Evolutionary conservation across 2,888 invertebrate species (phyloP), one percentile per base, ranked within the genome.

Genomic region (Diadegma fenestrale): DNA sequence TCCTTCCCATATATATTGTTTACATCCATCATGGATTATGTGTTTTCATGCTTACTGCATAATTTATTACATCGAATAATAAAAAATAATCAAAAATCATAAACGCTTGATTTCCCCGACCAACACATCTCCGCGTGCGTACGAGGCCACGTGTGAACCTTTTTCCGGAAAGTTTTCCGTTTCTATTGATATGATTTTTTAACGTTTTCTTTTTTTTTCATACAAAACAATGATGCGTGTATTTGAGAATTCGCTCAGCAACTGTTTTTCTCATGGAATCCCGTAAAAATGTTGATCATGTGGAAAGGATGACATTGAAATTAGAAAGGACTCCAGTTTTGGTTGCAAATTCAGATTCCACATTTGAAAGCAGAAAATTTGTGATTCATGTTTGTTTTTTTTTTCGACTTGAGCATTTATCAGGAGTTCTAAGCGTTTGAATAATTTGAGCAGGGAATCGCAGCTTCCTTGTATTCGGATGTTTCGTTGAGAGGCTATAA

Each of bases 11-110:
- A 3, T 48, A 48, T 61, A 51, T 69, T 69, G 43, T 58, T 37
- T 63, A 61, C 77, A 43, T 68, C 71, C 61, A 58, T 63, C 69
- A 72, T 41, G n/a, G 45, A 80, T 71, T 68, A 58, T 45, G 54
- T 33, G 64, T 51, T 64, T 19, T 51, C 19, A 54, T 41, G 41
- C n/a, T 37, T 51, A 22, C 22, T 41, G 37, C 14, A 58, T 75
- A 33, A 43, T 75, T 61, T n/a, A 58, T 61, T 26, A 5, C 19
- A 26, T 22, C 10, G 5, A 17, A 43, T 22, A 43, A 43, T 17
- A 48, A 45, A 12, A 37, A 19, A 5, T n/a, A n/a, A n/a, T n/a
- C n/a, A 26, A 7, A 30, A 30, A 45, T 45, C 26, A 30, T 14
- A 12, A 26, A 43, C 19, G 33, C 30, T 37, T n/a, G 17, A 37